A percentile compares a stretch with the other conserved stretches of the same genome.
phyloP scores from a whole-genome alignment of 2,888 invertebrate genomes.

The Machimus rusticus region DNA sequence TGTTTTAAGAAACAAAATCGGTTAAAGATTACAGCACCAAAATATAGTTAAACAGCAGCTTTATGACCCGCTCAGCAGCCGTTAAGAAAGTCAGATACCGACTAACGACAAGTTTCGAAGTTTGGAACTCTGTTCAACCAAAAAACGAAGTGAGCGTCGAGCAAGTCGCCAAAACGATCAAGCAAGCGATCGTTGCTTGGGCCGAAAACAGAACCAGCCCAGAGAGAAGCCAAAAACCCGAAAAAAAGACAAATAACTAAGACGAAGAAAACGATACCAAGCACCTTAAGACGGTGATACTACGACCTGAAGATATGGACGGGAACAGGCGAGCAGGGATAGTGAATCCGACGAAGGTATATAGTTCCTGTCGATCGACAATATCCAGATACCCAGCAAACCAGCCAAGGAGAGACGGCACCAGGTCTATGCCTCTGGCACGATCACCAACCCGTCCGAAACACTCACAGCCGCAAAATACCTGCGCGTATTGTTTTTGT shows the following conservation, averaged over 20 bases:
- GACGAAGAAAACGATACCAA: background rate
- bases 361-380: background rate
- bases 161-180: constrained; percentile 22
- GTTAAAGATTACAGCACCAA: background rate
- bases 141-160: constrained; percentile 16
- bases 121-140: constrained; percentile 41
- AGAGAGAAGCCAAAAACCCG: background rate
- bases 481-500: constrained; percentile 3
- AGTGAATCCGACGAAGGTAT: background rate
- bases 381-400: background rate
- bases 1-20: background rate
- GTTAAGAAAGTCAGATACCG: constrained; percentile 45
- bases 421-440: background rate
- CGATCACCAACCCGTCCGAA: background rate
- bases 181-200: constrained; percentile 5
- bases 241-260: background rate
- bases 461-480: background rate
- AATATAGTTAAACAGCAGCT: background rate
- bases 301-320: background rate
- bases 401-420: constrained; percentile 23
- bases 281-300: background rate
- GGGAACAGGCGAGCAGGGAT: background rate
- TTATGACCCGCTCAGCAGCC: constrained; percentile 30
- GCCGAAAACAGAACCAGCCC: constrained; percentile 13
- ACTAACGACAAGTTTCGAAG: constrained; percentile 57